A percentile compares a stretch with the other conserved stretches of the same genome.
These are phyloP conservation scores for Volucella bombylans DNA, from an alignment of 2,888 invertebrate genomes.

Conservation along the genomic window DNA sequence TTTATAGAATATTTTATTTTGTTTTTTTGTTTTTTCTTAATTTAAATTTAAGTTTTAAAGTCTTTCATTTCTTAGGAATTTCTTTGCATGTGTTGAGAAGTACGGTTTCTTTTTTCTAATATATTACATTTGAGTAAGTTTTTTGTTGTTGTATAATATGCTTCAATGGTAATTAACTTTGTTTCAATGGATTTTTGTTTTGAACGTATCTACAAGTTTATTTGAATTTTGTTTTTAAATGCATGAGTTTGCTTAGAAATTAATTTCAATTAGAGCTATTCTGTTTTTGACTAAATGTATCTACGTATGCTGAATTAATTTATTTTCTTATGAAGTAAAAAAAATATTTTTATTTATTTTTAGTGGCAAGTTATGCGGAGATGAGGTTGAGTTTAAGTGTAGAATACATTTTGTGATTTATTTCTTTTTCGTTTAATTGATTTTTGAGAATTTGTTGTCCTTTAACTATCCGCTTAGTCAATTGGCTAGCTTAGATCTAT, in stretches of 20 bases:
- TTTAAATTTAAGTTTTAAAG: conserved; percentile 76
- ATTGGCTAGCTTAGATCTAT: conserved; percentile 53
- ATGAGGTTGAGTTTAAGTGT: conserved; percentile 53
- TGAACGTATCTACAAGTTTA: conserved; percentile 76
- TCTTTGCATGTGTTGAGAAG: conserved; percentile 72
- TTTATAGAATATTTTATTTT: conserved; percentile 19
- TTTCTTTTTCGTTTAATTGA: conserved; percentile 60
- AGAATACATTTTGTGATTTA: conserved; percentile 45
- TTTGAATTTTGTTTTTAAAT: conserved; percentile 56
- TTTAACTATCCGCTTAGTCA: conserved; percentile 13
- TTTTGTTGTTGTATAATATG: conserved; percentile 54
- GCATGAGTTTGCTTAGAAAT: conserved; percentile 45
- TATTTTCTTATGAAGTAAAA: conserved; percentile 12
- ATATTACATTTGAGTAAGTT: conserved; percentile 41
- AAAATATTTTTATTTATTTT: conserved; percentile 39
- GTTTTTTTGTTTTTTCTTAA: conserved; percentile 9
- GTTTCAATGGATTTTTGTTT: conserved; percentile 38
- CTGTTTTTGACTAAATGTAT: conserved; percentile 13
- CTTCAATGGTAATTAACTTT: conserved; percentile 55
- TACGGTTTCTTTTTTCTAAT: conserved; percentile 35
- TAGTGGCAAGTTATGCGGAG: conserved; percentile 59
- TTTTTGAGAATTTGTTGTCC: conserved; percentile 33
- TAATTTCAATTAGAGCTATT: conserved; percentile 1
- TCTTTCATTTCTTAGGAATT: conserved; percentile 82
- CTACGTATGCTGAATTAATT: conserved; percentile 26